phyloP scores from a whole-genome alignment of 2,797 vertebrate species.

The Melanotaenia maccullochi region DNA sequence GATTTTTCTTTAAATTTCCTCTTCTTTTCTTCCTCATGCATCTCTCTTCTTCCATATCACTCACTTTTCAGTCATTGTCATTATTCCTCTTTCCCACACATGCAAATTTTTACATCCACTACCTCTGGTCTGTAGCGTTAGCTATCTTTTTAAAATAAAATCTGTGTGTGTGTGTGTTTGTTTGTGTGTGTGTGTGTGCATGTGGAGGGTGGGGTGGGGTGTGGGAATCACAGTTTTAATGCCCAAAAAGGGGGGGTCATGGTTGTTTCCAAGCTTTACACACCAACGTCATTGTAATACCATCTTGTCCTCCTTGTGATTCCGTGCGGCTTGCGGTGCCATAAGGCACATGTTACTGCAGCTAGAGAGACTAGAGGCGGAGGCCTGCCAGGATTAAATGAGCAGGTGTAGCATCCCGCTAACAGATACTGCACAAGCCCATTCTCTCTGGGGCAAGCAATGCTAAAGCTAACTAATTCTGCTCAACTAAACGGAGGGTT shows the following conservation, averaged over 20 bases:
- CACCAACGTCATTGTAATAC: slow-evolving; percentile 80
- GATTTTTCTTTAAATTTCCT: slow-evolving; percentile 56
- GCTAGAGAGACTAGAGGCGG: slow-evolving; percentile 76
- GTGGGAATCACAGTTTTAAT: slow-evolving; percentile 42
- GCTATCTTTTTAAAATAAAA: slow-evolving; percentile 66
- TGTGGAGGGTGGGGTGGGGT: slow-evolving; percentile 40
- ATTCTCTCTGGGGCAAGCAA: slow-evolving; percentile 75
- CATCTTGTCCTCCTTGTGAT: slow-evolving; percentile 71
- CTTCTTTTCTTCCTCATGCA: slow-evolving; percentile 24
- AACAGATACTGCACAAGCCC: slow-evolving; percentile 76
- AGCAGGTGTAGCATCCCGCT: slow-evolving; percentile 83
- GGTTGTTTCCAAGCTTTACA: slow-evolving; percentile 80
- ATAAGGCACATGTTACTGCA: slow-evolving; percentile 80
- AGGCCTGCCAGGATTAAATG: slow-evolving; percentile 83
- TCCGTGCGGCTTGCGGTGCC: slow-evolving; percentile 75
- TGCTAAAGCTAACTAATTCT: slow-evolving; percentile 71
- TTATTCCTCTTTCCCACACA: slow-evolving; percentile 42
- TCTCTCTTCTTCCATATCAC: slow-evolving; percentile 15
- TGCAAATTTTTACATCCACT: slow-evolving; percentile 66
- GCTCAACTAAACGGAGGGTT: slow-evolving; percentile 65
- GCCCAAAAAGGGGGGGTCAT: slow-evolving; percentile 38
- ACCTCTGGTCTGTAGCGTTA: slow-evolving; percentile 63
- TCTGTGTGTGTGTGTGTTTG: slow-evolving; percentile 1
- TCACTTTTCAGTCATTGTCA: neutral
- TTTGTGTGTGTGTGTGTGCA: neutral